Evolutionary conservation across 2,113 vertebrate genomes (phyloP), one percentile per base, ranked within the genome.

Genomic region (Chaetodon trifascialis): DNA sequence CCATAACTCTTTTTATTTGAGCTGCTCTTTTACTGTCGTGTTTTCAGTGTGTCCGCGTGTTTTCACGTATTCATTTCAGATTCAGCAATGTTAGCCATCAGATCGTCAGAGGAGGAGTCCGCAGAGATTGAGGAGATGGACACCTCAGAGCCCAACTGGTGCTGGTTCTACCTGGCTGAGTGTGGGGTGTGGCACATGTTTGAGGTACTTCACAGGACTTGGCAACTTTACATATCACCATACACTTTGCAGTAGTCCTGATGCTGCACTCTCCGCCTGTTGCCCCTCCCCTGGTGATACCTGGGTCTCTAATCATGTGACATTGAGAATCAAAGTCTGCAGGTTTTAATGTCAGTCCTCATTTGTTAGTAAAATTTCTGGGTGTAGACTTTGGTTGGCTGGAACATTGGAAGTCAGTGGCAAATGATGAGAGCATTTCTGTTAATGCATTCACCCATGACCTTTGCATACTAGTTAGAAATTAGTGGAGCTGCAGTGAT

Each of bases 111-210:
- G 85, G 94, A 95, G 88, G 95, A 94, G 25, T 93, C 94, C 54
- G 66, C 63, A 4, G 88, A 95, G 30, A 86, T 92, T 55, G 97
- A 98, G 85, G 97, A 97, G 10, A 99, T 99, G 98, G 98, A 99
- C 93, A 98, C 97, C 0, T 96, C 97, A 0, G 97, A 99, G 14
- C 95, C 96, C 1, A 97, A 97, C 84, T 99, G 97, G 98, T 96
- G 96, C 88, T 99, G 98, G 98, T 99, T 98, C 93, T 99, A 97
- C 90, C 91, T 99, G 92, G 98, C 97, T 0, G 98, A 99, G 55
- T 99, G 98, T 77, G 98, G 98, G 69, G 97, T 98, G 84, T 99
- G 97, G 98, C 98, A 99, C 59, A 99, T 98, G 96, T 98, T 99
- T 93, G 97, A 99, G 97, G 98, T 99, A 97, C 64, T 63, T 68